phyloP scores from a whole-genome alignment of 2,797 vertebrate genomes.

The Ciconia nigra region DNA sequence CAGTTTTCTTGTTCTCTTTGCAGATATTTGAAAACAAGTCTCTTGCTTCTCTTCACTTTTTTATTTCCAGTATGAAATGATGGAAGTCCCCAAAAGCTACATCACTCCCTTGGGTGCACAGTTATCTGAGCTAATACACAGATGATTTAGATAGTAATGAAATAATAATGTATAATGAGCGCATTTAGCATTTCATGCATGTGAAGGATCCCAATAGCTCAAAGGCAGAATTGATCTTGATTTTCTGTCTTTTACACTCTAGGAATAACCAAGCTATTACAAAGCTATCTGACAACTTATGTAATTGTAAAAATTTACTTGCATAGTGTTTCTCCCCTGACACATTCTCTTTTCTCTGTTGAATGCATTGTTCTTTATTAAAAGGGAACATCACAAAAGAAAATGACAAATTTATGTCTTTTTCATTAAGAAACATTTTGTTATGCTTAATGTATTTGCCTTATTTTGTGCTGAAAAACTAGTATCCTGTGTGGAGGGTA shows the following conservation, averaged over 20 bases:
- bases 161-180: slow-evolving; percentile 68
- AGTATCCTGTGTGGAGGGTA: neutral
- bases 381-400: neutral
- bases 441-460: neutral
- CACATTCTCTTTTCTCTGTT: neutral
- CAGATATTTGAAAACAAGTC: neutral
- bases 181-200: slow-evolving; percentile 61
- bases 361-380: neutral
- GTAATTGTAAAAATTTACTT: slow-evolving; percentile 34
- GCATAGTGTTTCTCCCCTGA: neutral
- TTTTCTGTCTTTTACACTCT: slow-evolving; percentile 6
- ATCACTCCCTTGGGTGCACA: slow-evolving; percentile 43
- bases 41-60: neutral
- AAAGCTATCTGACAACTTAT: neutral
- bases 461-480: neutral
- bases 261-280: neutral
- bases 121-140: slow-evolving; percentile 63
- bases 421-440: neutral
- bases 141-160: slow-evolving; percentile 62
- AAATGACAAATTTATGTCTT: neutral
- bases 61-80: neutral
- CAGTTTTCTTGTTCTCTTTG: neutral
- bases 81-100: slow-evolving; percentile 13
- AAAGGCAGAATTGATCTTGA: slow-evolving; percentile 47
- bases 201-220: slow-evolving; percentile 29